These are phyloP conservation scores for Amphipoea oculea DNA, from an alignment of 2,888 invertebrate species.

Conservation along the genomic window DNA sequence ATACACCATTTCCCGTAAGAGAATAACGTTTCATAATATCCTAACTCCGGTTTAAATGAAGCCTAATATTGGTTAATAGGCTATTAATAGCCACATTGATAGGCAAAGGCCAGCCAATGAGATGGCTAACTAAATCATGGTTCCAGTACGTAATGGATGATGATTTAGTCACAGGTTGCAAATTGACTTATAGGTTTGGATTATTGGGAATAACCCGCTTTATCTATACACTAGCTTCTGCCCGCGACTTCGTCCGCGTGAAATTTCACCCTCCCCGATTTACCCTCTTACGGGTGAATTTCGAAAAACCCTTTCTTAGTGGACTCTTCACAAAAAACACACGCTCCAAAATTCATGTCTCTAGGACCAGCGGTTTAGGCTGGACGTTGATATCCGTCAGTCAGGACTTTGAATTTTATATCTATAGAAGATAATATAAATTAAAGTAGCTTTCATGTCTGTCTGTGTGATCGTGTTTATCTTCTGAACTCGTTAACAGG, in stretches of 20 bases:
- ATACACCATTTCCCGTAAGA: conserved; percentile 49
- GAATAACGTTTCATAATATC: conserved; percentile 50
- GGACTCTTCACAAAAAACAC: too few relatives aligned
- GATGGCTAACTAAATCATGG: conserved; percentile 48
- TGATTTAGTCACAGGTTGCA: conserved; percentile 18
- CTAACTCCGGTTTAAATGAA: conserved; percentile 47
- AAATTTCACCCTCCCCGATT: too few relatives aligned
- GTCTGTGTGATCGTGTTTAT: not conserved
- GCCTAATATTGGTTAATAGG: conserved; percentile 52
- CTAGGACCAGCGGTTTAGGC: too few relatives aligned
- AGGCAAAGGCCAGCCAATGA: conserved; percentile 44
- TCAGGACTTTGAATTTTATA: too few relatives aligned
- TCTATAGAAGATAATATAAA: not conserved
- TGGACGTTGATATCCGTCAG: too few relatives aligned
- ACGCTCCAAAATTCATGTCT: too few relatives aligned
- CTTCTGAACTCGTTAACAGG: not conserved
- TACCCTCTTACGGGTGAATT: too few relatives aligned
- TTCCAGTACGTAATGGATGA: conserved; percentile 15
- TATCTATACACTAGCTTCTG: not conserved
- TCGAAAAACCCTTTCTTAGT: too few relatives aligned
- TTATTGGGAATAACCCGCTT: not conserved
- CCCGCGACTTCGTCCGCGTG: too few relatives aligned
- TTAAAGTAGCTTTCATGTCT: not conserved
- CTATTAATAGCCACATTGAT: conserved; percentile 47
- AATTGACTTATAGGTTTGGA: conserved; percentile 18